Conservation (phyloP, 1,140 invertebrate genomes). For the Rhopalosiphum padi region DNA sequence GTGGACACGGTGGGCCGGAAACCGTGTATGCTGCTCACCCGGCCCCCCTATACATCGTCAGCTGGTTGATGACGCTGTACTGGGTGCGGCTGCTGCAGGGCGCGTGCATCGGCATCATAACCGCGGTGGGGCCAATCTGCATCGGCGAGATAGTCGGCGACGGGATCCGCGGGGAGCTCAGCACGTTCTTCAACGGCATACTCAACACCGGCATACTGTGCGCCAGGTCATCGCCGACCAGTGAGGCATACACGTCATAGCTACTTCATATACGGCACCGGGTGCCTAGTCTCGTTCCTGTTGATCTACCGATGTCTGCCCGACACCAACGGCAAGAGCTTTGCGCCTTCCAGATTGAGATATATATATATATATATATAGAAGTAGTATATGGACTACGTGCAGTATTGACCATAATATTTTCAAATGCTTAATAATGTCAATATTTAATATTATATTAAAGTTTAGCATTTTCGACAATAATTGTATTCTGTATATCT, state of each 20-base stretch:
- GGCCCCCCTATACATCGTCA: conserved; percentile 73
- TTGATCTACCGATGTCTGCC: conserved; percentile 74
- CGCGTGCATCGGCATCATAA: conserved; percentile 75
- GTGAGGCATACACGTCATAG: conserved; percentile 66
- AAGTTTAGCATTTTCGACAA: too few relatives aligned
- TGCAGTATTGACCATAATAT: too few relatives aligned
- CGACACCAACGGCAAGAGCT: conserved; percentile 83
- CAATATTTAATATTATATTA: too few relatives aligned
- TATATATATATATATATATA: conserved; percentile 60
- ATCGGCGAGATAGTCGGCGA: conserved; percentile 77
- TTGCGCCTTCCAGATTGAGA: conserved; percentile 69
- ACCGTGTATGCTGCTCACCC: conserved; percentile 73
- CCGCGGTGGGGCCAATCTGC: conserved; percentile 83
- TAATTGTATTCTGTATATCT: too few relatives aligned
- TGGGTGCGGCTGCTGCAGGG: conserved; percentile 66
- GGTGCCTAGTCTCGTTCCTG: conserved; percentile 71
- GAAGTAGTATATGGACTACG: too few relatives aligned
- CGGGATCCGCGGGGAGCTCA: conserved; percentile 63
- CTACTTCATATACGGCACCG: conserved; percentile 74
- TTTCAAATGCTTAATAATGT: too few relatives aligned
- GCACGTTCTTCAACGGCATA: conserved; percentile 83
- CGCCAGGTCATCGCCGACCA: conserved; percentile 67
- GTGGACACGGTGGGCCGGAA: conserved; percentile 60
- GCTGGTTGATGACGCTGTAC: conserved; percentile 70
- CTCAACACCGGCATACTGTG: conserved; percentile 77